Base-by-base conservation (phyloP, 2,888 invertebrate genomes). In the Lamproptera curius region DNA sequence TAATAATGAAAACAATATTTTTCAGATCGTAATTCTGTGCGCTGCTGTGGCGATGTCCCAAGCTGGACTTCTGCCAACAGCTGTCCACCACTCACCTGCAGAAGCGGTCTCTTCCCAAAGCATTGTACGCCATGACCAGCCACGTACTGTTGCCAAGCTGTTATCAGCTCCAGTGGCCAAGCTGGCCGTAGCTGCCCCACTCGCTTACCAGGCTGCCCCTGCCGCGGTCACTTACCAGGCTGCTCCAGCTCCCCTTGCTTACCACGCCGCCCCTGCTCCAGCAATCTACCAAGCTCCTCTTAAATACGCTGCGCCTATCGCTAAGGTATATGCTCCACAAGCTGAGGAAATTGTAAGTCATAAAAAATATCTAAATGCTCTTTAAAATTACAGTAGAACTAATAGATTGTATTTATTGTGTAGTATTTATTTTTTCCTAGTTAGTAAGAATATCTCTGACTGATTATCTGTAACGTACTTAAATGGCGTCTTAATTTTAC, bases 101-200 rank as follows among this genome's bases (percentile, higher is more conserved):
- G 75, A 79, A 8, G 73, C 63, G 1, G 81, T 80, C 1, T 79
- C 84, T 15, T 66, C 85, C 13, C 89, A 89, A 58, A 79, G 77
- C 61, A 71, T 75, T 31, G 65, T 71, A 47, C 73, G 59, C 31
- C 73, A 67, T 57, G 72, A 69, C 56, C 11, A 36, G 16, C 45
- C 52, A n/a, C n/a, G n/a, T n/a, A n/a, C n/a, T n/a, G n/a, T n/a
- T n/a, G n/a, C n/a, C n/a, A n/a, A n/a, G n/a, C n/a, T n/a, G n/a
- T n/a, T n/a, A n/a, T n/a, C n/a, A n/a, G n/a, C n/a, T n/a, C n/a
- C n/a, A n/a, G n/a, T n/a, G n/a, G n/a, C n/a, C n/a, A n/a, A n/a
- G n/a, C n/a, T n/a, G n/a, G n/a, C n/a, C n/a, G n/a, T n/a, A n/a
- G n/a, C n/a, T n/a, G n/a, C n/a, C n/a, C n/a, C n/a, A n/a, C n/a